phyloP scores from a whole-genome alignment of 2,797 vertebrate species.

The Myotis vivesi region DNA sequence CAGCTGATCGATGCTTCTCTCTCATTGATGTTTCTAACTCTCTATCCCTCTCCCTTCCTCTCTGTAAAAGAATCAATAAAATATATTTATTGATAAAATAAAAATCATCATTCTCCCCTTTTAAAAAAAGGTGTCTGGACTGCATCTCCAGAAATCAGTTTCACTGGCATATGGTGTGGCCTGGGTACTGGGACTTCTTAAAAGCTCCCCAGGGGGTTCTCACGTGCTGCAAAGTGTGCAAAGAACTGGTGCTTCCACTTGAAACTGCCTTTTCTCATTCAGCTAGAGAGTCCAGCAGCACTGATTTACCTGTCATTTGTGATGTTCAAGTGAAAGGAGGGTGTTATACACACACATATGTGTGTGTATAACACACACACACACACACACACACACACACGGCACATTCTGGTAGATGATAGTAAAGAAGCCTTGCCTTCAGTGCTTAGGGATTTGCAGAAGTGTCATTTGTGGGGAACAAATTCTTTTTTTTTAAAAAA shows the following conservation, averaged over 20 bases:
- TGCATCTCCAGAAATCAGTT: neutral
- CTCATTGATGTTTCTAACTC: no score
- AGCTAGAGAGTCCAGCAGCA: neutral
- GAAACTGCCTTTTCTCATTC: neutral
- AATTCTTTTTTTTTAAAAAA: no score
- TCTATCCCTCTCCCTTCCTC: no score
- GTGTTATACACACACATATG: neutral
- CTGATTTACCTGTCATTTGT: neutral
- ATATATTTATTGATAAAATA: no score
- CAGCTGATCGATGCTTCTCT: no score
- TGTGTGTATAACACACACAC: neutral
- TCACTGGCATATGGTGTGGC: neutral
- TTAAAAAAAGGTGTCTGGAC: neutral
- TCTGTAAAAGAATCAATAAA: no score
- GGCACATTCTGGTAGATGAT: neutral
- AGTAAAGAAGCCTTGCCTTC: neutral
- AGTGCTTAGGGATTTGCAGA: neutral
- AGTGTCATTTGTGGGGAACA: neutral
- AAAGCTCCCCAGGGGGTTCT: neutral
- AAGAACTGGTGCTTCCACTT: neutral
- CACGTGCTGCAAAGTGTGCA: neutral
- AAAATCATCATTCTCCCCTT: no score
- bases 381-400: neutral
- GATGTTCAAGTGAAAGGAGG: neutral
- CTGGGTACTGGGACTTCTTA: neutral